phyloP scores from a whole-genome alignment of 2,797 vertebrate genomes.

The Phoebastria nigripes region DNA sequence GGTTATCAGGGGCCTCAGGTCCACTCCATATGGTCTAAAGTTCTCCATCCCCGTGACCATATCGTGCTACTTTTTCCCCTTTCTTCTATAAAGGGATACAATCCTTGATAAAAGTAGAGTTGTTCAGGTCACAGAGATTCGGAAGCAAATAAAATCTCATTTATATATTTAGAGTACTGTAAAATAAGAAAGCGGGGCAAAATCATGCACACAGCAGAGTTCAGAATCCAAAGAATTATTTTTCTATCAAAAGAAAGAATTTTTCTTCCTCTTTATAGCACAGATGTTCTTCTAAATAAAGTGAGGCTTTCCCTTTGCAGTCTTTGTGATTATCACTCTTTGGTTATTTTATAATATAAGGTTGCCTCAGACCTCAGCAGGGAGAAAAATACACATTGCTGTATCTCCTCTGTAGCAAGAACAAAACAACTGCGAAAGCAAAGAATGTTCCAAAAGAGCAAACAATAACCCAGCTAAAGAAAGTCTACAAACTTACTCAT shows the following conservation, averaged over 20 bases:
- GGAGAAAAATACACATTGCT: conserved; percentile 36
- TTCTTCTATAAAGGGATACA: neutral
- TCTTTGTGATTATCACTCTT: conserved; percentile 40
- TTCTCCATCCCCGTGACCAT: neutral
- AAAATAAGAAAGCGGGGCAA: neutral
- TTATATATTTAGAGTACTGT: neutral
- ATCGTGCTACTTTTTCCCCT: neutral
- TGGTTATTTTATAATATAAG: conserved; percentile 42
- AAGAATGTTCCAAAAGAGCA: neutral
- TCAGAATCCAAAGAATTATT: neutral
- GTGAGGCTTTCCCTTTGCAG: neutral
- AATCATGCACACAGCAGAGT: neutral
- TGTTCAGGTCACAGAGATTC: neutral
- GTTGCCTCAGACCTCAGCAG: conserved; percentile 30
- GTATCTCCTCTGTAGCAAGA: conserved; percentile 11
- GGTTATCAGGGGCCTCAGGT: conserved; percentile 38
- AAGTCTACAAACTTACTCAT: conserved; percentile 10
- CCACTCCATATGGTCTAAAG: conserved; percentile 9
- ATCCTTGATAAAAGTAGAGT: conserved; percentile 6
- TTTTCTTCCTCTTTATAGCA: neutral
- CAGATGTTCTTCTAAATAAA: conserved; percentile 1
- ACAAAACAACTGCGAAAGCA: conserved; percentile 13
- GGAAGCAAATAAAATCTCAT: neutral
- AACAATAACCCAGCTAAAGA: conserved; percentile 6
- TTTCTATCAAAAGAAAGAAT: neutral